Evolutionary conservation across 2,888 invertebrate species (phyloP), one percentile per base, ranked within the genome.

Genomic region (Thumatha senex): DNA sequence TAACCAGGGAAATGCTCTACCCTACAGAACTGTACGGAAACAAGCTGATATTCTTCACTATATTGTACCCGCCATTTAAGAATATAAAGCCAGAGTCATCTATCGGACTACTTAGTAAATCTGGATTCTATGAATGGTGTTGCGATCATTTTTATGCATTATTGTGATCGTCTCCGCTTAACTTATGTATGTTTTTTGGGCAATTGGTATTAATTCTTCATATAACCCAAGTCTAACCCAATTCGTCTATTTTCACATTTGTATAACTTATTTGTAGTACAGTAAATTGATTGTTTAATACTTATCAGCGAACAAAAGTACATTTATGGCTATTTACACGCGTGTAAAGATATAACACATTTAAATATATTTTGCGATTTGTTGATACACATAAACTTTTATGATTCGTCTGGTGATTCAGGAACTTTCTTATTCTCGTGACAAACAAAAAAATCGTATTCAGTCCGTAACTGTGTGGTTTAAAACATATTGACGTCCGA

Each of bases 311-410:
- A n/a, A 56, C 40, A 56, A 58, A 43, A 59, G 54, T 69, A 69
- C 50, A 52, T 46, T 65, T 50, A 59, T 29, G 48, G 70, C 61
- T 65, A 69, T 69, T 30, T 68, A 69, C 64, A 69, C 8, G 70
- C 70, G 50, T 50, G 57, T 50, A 36, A 41, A 31, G 48, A 44
- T 18, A 30, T 24, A 62, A 63, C 49, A 58, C 46, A 51, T 58
- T 52, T 49, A 56, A 40, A 55, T 52, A 64, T 15, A 49, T 24
- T 45, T 18, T 47, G 52, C 46, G 45, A 49, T 47, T n/a, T 42
- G 40, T 61, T 48, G 49, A 51, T 29, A 51, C 42, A 38, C 10
- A 45, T 40, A 48, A 41, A 48, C 38, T 12, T 41, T 48, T 48
- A 46, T 7, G 51, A 43, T 45, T 38, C 51, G 46, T 47, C 11